Base-by-base conservation (phyloP, 2,797 vertebrate genomes). In the Staurois parvus region DNA sequence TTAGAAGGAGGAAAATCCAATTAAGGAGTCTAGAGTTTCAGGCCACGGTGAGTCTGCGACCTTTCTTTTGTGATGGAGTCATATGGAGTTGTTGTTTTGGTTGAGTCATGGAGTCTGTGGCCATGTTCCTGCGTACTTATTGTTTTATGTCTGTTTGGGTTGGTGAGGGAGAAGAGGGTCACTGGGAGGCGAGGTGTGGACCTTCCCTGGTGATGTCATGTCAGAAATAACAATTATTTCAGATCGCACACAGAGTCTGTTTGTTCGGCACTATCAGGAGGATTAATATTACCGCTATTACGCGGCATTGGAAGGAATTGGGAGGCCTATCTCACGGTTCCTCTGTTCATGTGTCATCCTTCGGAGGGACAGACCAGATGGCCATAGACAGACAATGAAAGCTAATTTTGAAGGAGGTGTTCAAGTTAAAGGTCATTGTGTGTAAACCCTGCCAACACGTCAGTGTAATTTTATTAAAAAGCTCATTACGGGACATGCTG, bases 101-200 rank as follows among this genome's bases (percentile, higher is more conserved):
- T 32, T 79, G 68, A 81, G 30, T 81, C 79, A 81, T 70, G 4
- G 0, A 62, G 24, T 32, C 48, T 59, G 68, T 62, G 79, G 79
- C 45, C 34, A 24, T 2, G 48, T 59, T 81, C 79, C 79, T 28
- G 67, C 32, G 30, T 56, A 59, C 67, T 37, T 45, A 59, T 48
- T 69, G 64, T 81, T 26, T 81, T 3, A 72, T 72, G 32, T 81
- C 56, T 72, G 37, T 81, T 81, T 81, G 79, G 79, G 79, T 81
- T 32, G 24, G 24, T 56, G 67, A 81, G 29, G 59, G 24, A 17
- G 29, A 17, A 19, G 15, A 26, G 30, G 68, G 79, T 81, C 70
- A 81, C 56, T 72, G 48, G 48, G 29, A 80, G 78, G 79, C 56
- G 59, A 64, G 59, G 21, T 64, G 59, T 21, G 78, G 78, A 70